A percentile compares a stretch with the other conserved stretches of the same genome.
phyloP scores from a whole-genome alignment of 2,888 invertebrate genomes.

The Cotesia congregata region DNA sequence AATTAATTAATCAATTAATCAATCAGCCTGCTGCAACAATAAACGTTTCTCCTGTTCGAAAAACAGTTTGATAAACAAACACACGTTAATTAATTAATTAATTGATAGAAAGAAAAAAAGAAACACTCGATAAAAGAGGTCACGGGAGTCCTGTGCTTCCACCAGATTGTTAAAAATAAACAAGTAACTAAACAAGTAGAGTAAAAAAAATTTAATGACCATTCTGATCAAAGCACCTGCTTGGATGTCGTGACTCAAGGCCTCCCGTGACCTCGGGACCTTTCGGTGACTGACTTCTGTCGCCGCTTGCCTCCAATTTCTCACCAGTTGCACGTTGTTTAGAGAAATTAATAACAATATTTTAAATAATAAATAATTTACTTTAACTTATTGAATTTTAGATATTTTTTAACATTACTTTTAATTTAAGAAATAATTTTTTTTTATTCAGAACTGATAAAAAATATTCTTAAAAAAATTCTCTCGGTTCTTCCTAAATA shows the following conservation, averaged over 20 bases:
- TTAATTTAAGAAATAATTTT: too few species aligned
- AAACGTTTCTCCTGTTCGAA: neutral
- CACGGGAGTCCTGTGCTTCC: neutral
- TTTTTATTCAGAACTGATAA: too few species aligned
- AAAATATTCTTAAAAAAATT: too few species aligned
- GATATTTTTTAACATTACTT: neutral
- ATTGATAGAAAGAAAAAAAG: neutral
- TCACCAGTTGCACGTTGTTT: constrained; percentile 21
- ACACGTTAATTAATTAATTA: constrained; percentile 1
- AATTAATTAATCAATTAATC: constrained; percentile 16
- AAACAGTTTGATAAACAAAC: neutral
- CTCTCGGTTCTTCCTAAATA: too few species aligned
- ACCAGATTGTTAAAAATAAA: neutral
- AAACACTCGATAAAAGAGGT: neutral
- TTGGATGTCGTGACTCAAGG: constrained; percentile 30
- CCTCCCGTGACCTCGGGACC: constrained; percentile 22
- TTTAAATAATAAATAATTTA: neutral
- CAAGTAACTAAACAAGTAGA: neutral
- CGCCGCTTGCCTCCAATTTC: constrained; percentile 20
- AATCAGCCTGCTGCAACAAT: neutral
- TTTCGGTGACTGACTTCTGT: constrained; percentile 31
- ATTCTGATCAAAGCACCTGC: constrained; percentile 33
- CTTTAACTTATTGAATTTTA: neutral
- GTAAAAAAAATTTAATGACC: constrained; percentile 22
- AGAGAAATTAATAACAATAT: constrained; percentile 17